These are phyloP conservation scores for Rhinogobio ventralis DNA, from an alignment of 2,797 vertebrate species.

Conservation along the genomic window DNA sequence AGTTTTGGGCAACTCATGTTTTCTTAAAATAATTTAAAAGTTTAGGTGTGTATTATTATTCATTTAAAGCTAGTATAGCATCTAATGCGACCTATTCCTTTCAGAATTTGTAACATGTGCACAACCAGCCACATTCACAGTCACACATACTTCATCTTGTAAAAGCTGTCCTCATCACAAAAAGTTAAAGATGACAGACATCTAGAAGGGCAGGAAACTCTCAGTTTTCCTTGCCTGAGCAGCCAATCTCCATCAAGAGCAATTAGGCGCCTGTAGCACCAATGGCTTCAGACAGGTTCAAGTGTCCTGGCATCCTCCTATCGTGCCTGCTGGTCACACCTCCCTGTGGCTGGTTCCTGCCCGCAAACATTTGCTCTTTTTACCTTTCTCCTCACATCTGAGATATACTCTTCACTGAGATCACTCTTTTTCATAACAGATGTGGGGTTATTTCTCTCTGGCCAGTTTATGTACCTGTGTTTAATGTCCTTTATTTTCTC, in stretches of 20 bases:
- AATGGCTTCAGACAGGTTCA: conserved; percentile 86
- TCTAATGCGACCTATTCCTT: conserved; percentile 34
- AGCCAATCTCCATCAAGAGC: conserved; percentile 83
- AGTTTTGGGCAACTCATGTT: neutral
- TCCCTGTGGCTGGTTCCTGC: conserved; percentile 62
- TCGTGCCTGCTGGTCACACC: conserved; percentile 59
- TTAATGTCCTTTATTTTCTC: neutral
- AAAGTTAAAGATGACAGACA: conserved; percentile 86
- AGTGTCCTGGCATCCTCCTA: conserved; percentile 83
- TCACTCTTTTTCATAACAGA: conserved; percentile 62
- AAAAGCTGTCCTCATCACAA: conserved; percentile 75
- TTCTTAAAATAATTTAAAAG: conserved; percentile 3
- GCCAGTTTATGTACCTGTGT: conserved; percentile 15
- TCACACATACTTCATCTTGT: conserved; percentile 38
- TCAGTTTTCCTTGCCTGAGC: conserved; percentile 79
- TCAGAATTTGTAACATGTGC: conserved; percentile 58
- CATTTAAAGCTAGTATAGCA: neutral
- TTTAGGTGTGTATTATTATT: neutral
- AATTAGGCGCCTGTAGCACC: conserved; percentile 79
- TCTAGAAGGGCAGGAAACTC: conserved; percentile 79
- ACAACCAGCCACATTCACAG: conserved; percentile 56
- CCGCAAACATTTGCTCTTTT: conserved; percentile 63
- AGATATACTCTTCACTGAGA: too few species aligned
- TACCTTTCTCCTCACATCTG: conserved; percentile 8
- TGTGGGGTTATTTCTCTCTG: conserved; percentile 58